phyloP scores from a whole-genome alignment of 2,113 vertebrate genomes.

The Tautogolabrus adspersus region DNA sequence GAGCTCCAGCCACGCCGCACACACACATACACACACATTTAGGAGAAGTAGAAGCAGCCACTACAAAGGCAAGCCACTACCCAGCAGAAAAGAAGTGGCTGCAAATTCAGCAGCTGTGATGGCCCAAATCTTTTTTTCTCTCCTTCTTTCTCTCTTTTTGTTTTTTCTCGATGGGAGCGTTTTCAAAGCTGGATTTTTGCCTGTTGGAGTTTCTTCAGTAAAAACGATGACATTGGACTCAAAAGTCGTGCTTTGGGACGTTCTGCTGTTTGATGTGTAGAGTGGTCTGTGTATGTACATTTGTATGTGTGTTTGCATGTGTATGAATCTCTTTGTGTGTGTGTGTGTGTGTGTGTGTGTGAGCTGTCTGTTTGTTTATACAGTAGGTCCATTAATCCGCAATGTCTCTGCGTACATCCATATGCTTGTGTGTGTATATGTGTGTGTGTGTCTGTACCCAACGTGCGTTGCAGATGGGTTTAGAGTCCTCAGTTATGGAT shows the following conservation, averaged over 20 bases:
- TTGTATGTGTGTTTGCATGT: constrained; percentile 21
- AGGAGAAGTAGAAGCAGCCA: constrained; percentile 36
- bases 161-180: constrained; percentile 17
- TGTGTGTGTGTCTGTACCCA: constrained; percentile 9
- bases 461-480: constrained; percentile 21
- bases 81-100: constrained; percentile 51
- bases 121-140: constrained; percentile 47
- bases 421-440: constrained; percentile 15
- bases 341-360: constrained; percentile 23
- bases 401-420: constrained; percentile 18
- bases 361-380: constrained; percentile 38
- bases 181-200: constrained; percentile 59
- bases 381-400: constrained; percentile 62
- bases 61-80: constrained; percentile 70
- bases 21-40: constrained; percentile 52
- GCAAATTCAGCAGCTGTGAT: constrained; percentile 52
- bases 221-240: constrained; percentile 59
- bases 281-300: constrained; percentile 58
- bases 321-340: neutral
- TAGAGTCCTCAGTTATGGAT: neutral
- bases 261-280: constrained; percentile 62
- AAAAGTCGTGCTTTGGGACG: constrained; percentile 69
- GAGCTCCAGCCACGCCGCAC: constrained; percentile 42
- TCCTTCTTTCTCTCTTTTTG: neutral
- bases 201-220: constrained; percentile 57